Base-by-base conservation (phyloP, 2,113 vertebrate species). In the Apteryx mantelli region DNA sequence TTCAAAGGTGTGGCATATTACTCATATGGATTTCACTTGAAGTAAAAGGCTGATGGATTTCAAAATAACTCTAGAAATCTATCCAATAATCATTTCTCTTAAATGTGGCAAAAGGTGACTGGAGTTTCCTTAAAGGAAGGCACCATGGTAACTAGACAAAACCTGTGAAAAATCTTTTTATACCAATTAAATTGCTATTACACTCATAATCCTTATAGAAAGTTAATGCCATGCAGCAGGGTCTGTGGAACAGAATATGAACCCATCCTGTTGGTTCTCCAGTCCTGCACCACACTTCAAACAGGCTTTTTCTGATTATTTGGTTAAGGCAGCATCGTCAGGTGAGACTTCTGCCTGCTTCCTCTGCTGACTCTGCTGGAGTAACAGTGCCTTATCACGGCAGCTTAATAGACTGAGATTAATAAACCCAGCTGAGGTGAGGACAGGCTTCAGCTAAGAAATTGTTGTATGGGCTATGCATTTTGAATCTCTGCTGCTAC, bases 401-500 rank as follows among this genome's bases (percentile, higher is more conserved):
- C 46, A 87, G 5, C 4, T 66, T 55, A 77, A 50, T 3, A 22
- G 9, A 34, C 6, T 14, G 52, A 76, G 4, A 5, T 50, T 58
- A 30, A 8, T 32, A 40, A 83, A 30, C 0, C 2, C 18, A 28
- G 8, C 2, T 0, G 1, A 50, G 13, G 12, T 2, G 18, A 56
- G 13, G 84, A 68, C 2, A 21, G 0, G 1, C n/a, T 17, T 56
- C 7, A 26, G 13, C 14, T 42, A 25, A 68, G 46, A 84, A 82
- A 71, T 0, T n/a, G 11, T 2, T 7, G 1, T 24, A 16, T 25
- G 13, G 48, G 6, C 5, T 52, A 2, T 1, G 0, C 56, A 3
- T 77, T 71, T 8, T 9, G 48, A 88, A 66, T 34, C 18, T 3
- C 46, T 42, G 7, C 7, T 65, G 18, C 11, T 73, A 9, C 42